Percentiles rank a stretch among this genome's conserved stretches.
Conservation (phyloP, 2,113 vertebrate species). For the Lagopus muta region DNA sequence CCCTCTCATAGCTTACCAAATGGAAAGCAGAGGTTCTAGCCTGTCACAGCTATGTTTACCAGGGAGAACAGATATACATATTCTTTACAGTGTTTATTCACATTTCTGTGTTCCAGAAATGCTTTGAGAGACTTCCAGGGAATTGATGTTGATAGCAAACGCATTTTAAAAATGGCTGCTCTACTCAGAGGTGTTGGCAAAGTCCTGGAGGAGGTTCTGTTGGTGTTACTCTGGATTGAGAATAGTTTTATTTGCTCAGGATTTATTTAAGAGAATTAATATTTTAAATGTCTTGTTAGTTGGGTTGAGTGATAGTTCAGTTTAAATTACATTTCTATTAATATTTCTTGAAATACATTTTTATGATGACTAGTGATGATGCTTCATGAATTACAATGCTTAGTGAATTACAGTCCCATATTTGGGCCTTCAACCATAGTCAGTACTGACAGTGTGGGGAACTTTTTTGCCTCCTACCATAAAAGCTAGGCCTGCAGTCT, state of each 20-base stretch:
- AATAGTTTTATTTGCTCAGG: neutral
- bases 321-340: neutral
- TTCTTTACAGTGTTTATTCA: neutral
- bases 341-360: neutral
- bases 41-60: neutral
- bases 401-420: neutral
- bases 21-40: neutral
- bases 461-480: neutral
- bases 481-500: neutral
- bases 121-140: neutral
- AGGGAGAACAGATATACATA: no score
- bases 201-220: neutral
- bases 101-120: neutral
- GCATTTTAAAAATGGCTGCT: neutral
- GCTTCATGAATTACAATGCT: neutral
- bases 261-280: slow-evolving; percentile 1
- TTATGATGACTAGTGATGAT: neutral
- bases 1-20: neutral
- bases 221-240: neutral
- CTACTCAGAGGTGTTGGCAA: neutral
- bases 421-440: neutral
- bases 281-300: neutral
- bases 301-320: neutral
- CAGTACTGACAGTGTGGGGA: neutral
- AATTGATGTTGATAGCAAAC: neutral